Evolutionary conservation across 2,797 vertebrate species (phyloP).

Genomic region (Urocyon cinereoargenteus): DNA sequence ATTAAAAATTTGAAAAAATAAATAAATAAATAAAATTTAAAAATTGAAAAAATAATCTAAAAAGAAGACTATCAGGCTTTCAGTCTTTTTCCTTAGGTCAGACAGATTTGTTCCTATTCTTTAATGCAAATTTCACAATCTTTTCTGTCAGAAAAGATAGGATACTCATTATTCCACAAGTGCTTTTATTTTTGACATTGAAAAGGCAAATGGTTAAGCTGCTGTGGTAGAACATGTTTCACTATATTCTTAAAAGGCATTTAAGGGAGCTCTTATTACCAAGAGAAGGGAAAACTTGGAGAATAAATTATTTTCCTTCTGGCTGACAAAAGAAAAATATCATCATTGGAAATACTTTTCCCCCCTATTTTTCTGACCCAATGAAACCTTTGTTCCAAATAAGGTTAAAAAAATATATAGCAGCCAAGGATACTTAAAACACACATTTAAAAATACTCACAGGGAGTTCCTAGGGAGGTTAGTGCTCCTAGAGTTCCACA

Average conservation of each 20-base stretch:
- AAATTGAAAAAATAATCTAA: not conserved
- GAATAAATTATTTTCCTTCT: conserved; percentile 41
- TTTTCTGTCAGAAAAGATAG: conserved; percentile 14
- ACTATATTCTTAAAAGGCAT: conserved; percentile 8
- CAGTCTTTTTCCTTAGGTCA: not conserved
- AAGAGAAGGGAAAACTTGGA: conserved; percentile 33
- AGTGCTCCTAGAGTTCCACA: conserved; percentile 88
- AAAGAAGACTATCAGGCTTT: not conserved
- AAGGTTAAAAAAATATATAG: not conserved
- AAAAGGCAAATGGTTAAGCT: conserved; percentile 55
- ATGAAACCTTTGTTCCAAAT: conserved; percentile 26
- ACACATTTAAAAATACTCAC: conserved; percentile 89
- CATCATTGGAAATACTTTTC: not conserved
- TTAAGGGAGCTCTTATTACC: not conserved
- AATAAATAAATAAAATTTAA: too few relatives aligned
- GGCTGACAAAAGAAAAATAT: conserved; percentile 47
- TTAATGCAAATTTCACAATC: conserved; percentile 16
- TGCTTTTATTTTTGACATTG: not conserved
- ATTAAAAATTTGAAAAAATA: not conserved
- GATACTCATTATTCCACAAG: not conserved
- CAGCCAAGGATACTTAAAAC: not conserved
- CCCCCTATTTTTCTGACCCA: not conserved
- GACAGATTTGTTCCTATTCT: not conserved
- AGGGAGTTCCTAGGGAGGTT: conserved; percentile 86
- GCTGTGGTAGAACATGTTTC: not conserved